A percentile compares a stretch with the other conserved stretches of the same genome.
Evolutionary conservation across 2,888 invertebrate genomes (phyloP).

Genomic region (Halictus ligatus): DNA sequence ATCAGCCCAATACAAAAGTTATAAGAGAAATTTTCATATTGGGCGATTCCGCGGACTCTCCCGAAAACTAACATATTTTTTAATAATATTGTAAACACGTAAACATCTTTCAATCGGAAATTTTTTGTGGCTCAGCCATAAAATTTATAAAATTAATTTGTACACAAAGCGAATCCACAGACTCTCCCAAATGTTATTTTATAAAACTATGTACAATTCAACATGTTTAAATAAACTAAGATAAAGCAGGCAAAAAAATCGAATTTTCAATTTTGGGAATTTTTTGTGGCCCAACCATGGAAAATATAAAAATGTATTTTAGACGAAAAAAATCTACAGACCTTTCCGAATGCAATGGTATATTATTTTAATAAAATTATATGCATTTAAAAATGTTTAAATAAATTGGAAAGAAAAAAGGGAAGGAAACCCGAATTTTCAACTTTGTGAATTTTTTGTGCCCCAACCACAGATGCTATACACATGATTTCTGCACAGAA

Average conservation of each 20-base stretch:
- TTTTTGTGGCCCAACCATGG: background rate
- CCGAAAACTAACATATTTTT: no score
- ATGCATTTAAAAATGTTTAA: background rate
- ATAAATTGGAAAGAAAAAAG: background rate
- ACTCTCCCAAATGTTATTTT: background rate
- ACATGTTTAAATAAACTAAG: background rate
- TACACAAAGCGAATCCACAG: no score
- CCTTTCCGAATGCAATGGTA: background rate
- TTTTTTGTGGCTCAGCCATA: no score
- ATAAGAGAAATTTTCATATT: no score
- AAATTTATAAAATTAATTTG: no score
- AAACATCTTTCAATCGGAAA: no score
- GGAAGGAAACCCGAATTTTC: background rate
- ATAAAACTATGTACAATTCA: background rate
- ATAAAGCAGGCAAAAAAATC: background rate
- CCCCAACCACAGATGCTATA: background rate
- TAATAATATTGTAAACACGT: no score
- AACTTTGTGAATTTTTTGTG: background rate
- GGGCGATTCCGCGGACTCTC: background rate
- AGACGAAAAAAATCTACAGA: background rate
- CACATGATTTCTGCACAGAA: background rate
- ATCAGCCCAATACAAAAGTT: background rate
- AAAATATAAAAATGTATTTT: background rate
- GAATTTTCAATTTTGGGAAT: background rate
- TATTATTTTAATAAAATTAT: background rate